These are phyloP conservation scores for Solen grandis DNA, from an alignment of 1,140 invertebrate species.

Conservation along the genomic window DNA sequence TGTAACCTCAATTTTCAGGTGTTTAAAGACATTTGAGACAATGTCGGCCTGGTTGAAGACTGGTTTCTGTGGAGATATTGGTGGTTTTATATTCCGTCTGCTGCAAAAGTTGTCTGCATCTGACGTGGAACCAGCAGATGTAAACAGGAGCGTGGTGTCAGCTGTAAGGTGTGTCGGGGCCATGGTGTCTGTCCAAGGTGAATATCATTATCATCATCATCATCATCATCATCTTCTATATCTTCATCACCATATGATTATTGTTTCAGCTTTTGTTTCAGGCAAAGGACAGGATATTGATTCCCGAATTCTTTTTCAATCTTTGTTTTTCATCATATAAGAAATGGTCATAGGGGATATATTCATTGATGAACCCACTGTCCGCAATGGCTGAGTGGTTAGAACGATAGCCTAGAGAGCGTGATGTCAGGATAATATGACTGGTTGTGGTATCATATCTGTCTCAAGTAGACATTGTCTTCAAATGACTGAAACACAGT, in stretches of 20 bases:
- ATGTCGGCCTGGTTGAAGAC: slow-evolving; percentile 16
- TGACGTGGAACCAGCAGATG: not conserved
- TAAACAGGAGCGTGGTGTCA: slow-evolving; percentile 23
- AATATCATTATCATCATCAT: not conserved
- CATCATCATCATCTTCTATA: not conserved
- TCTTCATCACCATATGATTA: not conserved
- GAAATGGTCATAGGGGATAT: not conserved
- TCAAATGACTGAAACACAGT: too few species aligned
- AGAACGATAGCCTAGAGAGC: too few species aligned
- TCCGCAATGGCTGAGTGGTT: too few species aligned
- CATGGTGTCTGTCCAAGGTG: slow-evolving; percentile 49
- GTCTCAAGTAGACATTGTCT: too few species aligned
- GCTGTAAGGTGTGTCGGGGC: slow-evolving; percentile 43
- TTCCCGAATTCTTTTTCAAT: not conserved
- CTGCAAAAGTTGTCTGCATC: not conserved
- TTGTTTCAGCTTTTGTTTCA: not conserved
- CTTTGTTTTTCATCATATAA: not conserved
- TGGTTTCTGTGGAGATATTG: slow-evolving; percentile 15
- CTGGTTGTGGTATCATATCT: too few species aligned
- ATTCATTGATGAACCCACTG: not conserved
- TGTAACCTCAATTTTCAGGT: not conserved
- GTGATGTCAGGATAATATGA: too few species aligned
- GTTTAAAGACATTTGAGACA: not conserved
- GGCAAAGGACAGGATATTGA: not conserved
- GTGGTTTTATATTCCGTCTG: slow-evolving; percentile 24